Base-by-base conservation (phyloP, 1,140 invertebrate species). In the Harlomillsia oculata region DNA sequence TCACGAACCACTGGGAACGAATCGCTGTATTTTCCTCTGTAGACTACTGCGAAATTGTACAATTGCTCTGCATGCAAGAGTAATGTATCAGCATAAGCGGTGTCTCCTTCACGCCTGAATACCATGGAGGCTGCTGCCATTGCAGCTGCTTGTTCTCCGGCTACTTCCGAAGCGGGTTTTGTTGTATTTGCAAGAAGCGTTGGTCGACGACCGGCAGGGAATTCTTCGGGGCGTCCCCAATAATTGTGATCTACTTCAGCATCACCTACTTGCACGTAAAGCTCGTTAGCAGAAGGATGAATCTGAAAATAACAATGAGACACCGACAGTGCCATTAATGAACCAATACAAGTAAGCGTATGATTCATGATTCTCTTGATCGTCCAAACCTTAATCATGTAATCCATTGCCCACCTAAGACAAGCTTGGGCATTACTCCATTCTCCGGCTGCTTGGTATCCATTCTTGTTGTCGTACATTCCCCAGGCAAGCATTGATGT, bases 381-480 rank as follows among this genome's bases (percentile, higher is more conserved):
- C 25, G 21, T 44, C 21, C 21, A 25, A 18, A 56, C 67, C 65
- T 73, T 74, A 6, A 72, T 60, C 45, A 74, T 65, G 56, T 72
- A 74, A 53, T 74, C 71, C n/a, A 71, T 68, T 2, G 67, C 67
- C 72, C 72, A 74, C 59, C 62, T 63, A 6, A 74, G 59, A n/a
- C 65, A 60, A 20, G 67, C 63, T 16, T 67, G 53, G 28, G 66
- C 68, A 51, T 66, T 64, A 13, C 66, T 55, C 25, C 62, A 59
- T 46, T 72, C 60, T 6, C 69, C 70, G 13, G 63, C 53, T 6
- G 28, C 41, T 29, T 32, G 23, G 44, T 66, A 68, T 2, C 67
- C 73, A 36, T 66, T 60, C 30, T 63, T 59, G 53, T 66, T 71
- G 34, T 71, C 68, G 20, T 71, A 56, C 11, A 72, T 53, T 21